Percentiles rank a stretch among this genome's conserved stretches.
phyloP scores from a whole-genome alignment of 2,888 invertebrate species.

The Andrena praecox region DNA sequence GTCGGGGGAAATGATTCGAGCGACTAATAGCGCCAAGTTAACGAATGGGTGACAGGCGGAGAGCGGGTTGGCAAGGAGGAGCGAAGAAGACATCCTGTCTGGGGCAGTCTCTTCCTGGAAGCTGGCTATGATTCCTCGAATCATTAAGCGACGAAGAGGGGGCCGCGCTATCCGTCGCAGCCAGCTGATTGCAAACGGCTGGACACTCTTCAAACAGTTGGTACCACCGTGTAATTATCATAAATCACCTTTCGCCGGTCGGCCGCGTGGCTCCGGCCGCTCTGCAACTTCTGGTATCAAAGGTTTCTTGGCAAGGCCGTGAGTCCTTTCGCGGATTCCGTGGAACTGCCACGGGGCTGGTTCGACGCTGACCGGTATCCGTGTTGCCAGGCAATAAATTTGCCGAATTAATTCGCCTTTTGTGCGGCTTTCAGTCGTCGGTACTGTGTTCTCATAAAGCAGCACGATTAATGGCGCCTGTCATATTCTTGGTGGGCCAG shows the following conservation, averaged over 20 bases:
- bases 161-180: constrained; percentile 46
- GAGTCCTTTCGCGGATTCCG: constrained; percentile 31
- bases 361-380: constrained; percentile 39
- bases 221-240: constrained; percentile 78
- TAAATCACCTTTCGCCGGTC: constrained; percentile 76
- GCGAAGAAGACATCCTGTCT: constrained; percentile 37
- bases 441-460: constrained; percentile 57
- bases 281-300: constrained; percentile 45
- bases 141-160: constrained; percentile 73
- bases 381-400: constrained; percentile 70
- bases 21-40: constrained; percentile 10
- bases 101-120: constrained; percentile 48
- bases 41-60: constrained; percentile 11
- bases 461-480: constrained; percentile 65
- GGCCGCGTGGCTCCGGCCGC: constrained; percentile 35
- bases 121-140: constrained; percentile 72
- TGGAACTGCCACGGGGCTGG: constrained; percentile 42
- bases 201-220: constrained; percentile 73
- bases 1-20: background rate
- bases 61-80: background rate
- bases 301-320: constrained; percentile 53
- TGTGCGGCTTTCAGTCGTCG: constrained; percentile 63
- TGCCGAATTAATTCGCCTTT: constrained; percentile 80
- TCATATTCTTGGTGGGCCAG: constrained; percentile 51
- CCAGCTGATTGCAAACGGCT: constrained; percentile 62